A percentile compares a stretch with the other conserved stretches of the same genome.
Conservation (phyloP, 53 echinoderm and acorn worm species). For the Holothuria leucospilota region DNA sequence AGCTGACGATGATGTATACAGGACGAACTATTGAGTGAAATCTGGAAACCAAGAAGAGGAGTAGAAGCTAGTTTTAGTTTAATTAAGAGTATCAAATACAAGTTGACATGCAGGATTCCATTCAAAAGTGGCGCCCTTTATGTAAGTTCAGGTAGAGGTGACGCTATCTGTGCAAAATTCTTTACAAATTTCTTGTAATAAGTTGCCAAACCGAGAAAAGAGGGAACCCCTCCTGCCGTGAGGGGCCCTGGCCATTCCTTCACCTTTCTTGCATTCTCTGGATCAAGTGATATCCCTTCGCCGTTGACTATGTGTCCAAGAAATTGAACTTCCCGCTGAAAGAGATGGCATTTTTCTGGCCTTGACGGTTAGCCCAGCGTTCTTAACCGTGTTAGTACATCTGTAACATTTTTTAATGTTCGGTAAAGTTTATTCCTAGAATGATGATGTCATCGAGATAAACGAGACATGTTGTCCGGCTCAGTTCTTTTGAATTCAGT, state of each 20-base stretch:
- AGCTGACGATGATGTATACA: slow-evolving; percentile 29
- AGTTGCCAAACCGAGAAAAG: slow-evolving; percentile 66
- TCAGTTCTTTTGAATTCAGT: slow-evolving; percentile 43
- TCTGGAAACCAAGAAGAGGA: slow-evolving; percentile 67
- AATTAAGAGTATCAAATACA: slow-evolving; percentile 50
- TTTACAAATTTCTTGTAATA: slow-evolving; percentile 72
- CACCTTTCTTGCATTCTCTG: slow-evolving; percentile 56
- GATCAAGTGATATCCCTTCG: slow-evolving; percentile 66
- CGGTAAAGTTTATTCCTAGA: slow-evolving; percentile 54
- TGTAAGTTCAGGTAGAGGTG: slow-evolving; percentile 63
- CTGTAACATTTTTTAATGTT: slow-evolving; percentile 68
- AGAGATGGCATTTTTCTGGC: slow-evolving; percentile 46
- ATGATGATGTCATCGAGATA: slow-evolving; percentile 75
- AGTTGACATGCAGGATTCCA: slow-evolving; percentile 70
- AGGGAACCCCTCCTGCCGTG: slow-evolving; percentile 50
- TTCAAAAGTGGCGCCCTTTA: slow-evolving; percentile 48
- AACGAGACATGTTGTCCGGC: slow-evolving; percentile 61
- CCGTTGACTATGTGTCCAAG: slow-evolving; percentile 45
- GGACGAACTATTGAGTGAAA: slow-evolving; percentile 34
- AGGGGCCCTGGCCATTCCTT: slow-evolving; percentile 48
- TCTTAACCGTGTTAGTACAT: slow-evolving; percentile 48
- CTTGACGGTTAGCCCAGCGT: slow-evolving; percentile 27
- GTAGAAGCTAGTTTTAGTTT: slow-evolving; percentile 11
- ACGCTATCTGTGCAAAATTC: slow-evolving; percentile 58
- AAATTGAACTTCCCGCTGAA: slow-evolving; percentile 41